Evolutionary conservation across 2,113 vertebrate species (phyloP), one percentile per base, ranked within the genome.

Genomic region (Equus quagga): DNA sequence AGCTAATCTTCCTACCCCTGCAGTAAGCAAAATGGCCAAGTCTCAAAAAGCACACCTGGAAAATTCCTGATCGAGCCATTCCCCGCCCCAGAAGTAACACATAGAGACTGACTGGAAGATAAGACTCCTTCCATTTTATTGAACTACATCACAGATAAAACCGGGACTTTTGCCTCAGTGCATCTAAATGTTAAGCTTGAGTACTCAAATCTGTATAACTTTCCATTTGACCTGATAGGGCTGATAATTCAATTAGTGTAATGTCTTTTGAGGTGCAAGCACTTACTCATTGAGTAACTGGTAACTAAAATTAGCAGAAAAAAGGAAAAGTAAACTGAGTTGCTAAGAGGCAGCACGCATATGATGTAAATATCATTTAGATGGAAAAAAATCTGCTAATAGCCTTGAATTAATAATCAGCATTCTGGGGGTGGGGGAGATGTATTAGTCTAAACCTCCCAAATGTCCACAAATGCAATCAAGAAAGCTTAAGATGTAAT

Each of bases 401-500:
- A 33, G 46, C 6, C 28, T 80, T 62, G 78, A 51, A 83, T 76
- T 86, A 73, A 80, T 24, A 28, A 76, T 60, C 18, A 54, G 36
- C 60, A 62, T 62, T 91, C 96, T 65, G 26, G 19, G 69, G 49
- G 41, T 33, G 19, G 70, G 49, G 41, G 24, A 31, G 31, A 24
- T 9, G 3, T n/a, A 36, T 65, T 58, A 75, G 36, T 56, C 51
- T 79, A 80, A 95, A 73, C 28, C 33, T 89, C 46, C 41, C 28
- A 64, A 46, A 70, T 28, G 60, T 76, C 91, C 36, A 24, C 0
- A 92, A 33, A 80, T 11, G 28, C 90, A 82, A 44, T 58, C 72
- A 81, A 87, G 69, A 64, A 85, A 88, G 54, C 78, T 81, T 92
- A 86, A 86, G 62, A 58, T 18, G 6, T 28, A 76, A 94, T 64